Base-by-base conservation (phyloP, 1,140 invertebrate genomes). In the Phymastichus coffea region DNA sequence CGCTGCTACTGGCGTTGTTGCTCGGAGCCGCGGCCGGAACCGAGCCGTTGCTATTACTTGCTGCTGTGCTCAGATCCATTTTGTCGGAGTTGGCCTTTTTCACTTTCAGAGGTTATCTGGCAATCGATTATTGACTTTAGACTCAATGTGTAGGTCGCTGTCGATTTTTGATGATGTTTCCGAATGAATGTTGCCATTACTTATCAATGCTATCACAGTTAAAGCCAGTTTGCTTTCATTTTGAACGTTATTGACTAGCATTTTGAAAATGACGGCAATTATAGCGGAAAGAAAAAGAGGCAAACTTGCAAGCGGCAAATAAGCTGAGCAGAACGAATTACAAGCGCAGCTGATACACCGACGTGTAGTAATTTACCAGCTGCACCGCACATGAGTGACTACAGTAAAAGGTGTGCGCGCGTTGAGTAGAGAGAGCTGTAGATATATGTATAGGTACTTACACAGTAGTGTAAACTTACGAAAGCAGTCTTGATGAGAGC, bases 1-100 rank as follows among this genome's bases (percentile, higher is more conserved):
- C 30, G 7, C 6, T 33, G 6, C 14, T 33, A 33, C 6, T 8
- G 14, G 30, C 6, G 14, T 33, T 8, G 6, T 33, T 33, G 30
- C 6, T 8, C 7, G 14, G 14, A 33, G 6, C 14, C 7, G 6
- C 30, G 6, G 30, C 14, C 6, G 14, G 14, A 33, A 33, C 6
- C 6, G 14, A 33, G 14, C 6, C 14, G 14, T 33, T 33, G n/a
- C 14, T 33, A 33, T 33, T 33, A 28, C 58, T 60, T 54, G 56
- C 35, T 17, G 62, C 55, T 43, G 52, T 55, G 41, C 46, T 61
- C 15, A 64, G 60, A 65, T 72, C 70, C 70, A 71, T 71, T 17
- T 30, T 65, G 51, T 28, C n/a, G 12, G 23, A 38, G 41, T 41
- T 57, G 30, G 54, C 41, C 23, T 4, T 55, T 57, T 30, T 33